Evolutionary conservation across 2,113 vertebrate genomes (phyloP).

Genomic region (Poicephalus gulielmi): DNA sequence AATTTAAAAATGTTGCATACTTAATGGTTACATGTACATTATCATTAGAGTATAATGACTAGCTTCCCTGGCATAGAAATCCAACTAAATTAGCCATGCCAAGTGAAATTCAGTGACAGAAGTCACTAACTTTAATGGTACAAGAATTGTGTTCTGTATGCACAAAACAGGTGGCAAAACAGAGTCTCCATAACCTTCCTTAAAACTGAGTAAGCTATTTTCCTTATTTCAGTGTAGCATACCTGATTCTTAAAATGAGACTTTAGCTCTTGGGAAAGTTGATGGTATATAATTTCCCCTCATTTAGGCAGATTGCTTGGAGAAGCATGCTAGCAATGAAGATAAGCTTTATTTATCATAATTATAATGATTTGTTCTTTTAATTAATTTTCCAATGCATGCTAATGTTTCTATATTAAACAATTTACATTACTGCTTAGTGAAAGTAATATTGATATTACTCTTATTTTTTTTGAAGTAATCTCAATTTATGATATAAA

Average conservation of each 20-base stretch:
- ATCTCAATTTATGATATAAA: neutral
- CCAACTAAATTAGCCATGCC: neutral
- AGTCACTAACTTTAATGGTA: neutral
- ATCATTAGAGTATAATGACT: neutral
- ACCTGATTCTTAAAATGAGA: slow-evolving; percentile 47
- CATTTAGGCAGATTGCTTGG: slow-evolving; percentile 65
- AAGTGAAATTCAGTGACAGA: neutral
- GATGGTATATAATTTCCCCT: slow-evolving; percentile 63
- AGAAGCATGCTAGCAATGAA: slow-evolving; percentile 58
- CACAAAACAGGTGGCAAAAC: neutral
- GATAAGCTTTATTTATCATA: slow-evolving; percentile 68
- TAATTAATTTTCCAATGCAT: slow-evolving; percentile 64
- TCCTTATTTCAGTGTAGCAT: neutral
- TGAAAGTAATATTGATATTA: slow-evolving; percentile 35
- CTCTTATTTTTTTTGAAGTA: neutral
- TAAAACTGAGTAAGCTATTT: neutral
- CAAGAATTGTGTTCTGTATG: neutral
- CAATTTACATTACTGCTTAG: slow-evolving; percentile 51
- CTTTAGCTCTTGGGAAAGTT: slow-evolving; percentile 46
- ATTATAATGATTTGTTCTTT: slow-evolving; percentile 63
- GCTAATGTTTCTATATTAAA: slow-evolving; percentile 60
- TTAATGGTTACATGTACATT: neutral
- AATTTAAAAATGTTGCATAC: neutral
- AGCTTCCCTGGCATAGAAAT: neutral
- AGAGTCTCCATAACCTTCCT: neutral